Evolutionary conservation across 92 coral and sea anemone species (phyloP).

Genomic region (Montipora capitata): DNA sequence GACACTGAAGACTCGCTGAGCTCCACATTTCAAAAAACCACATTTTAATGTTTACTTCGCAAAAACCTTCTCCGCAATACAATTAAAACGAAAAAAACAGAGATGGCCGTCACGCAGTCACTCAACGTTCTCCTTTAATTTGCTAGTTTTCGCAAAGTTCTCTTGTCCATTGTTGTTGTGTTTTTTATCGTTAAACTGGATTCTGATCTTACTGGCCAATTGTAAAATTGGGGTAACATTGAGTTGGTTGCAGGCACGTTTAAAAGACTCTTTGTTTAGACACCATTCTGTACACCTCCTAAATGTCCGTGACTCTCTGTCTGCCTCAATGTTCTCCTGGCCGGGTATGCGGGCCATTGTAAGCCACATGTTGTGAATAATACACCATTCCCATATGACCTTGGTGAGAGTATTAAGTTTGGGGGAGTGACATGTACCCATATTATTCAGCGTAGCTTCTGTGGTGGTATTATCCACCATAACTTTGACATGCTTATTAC

Average conservation of each 20-base stretch:
- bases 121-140: too few species aligned
- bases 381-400: conserved; percentile 72
- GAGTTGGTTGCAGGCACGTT: neutral
- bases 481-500: conserved; percentile 25
- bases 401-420: conserved; percentile 28
- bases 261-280: conserved; percentile 22
- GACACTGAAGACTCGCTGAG: too few species aligned
- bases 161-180: too few species aligned
- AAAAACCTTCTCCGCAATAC: too few species aligned
- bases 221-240: conserved; percentile 19
- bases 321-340: conserved; percentile 44
- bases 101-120: too few species aligned
- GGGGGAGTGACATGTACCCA: conserved; percentile 73
- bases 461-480: conserved; percentile 68
- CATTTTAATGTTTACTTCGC: too few species aligned
- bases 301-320: conserved; percentile 37
- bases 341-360: conserved; percentile 67
- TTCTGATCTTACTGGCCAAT: too few species aligned
- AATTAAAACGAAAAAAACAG: too few species aligned
- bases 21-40: too few species aligned
- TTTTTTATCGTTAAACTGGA: too few species aligned
- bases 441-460: conserved; percentile 59
- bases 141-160: too few species aligned
- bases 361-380: conserved; percentile 34
- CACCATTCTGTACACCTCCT: conserved; percentile 22